Evolutionary conservation across 37 sponge, comb jelly and placozoan species (phyloP), one percentile per base, ranked within the genome.

Genomic region (Tethya wilhelma): DNA sequence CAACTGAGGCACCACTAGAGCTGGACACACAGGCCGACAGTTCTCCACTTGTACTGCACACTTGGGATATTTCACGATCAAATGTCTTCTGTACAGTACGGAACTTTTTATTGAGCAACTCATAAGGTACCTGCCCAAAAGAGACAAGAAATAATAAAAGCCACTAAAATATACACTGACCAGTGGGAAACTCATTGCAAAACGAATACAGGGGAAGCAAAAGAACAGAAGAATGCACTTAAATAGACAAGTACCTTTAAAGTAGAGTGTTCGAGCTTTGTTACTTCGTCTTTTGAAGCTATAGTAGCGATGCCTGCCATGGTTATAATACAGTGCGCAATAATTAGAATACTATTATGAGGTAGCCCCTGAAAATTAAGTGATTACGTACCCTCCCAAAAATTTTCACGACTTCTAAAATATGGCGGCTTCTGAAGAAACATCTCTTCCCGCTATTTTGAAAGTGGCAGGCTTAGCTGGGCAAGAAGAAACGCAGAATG

Each of bases 41-140:
- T 33, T 94, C 95, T 31, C 56, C 26, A 26, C 58, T 20, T 1
- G 70, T 59, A 32, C 25, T 67, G 19, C 23, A 79, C 59, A 94
- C 76, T 0, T 79, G 73, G n/a, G 90, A 26, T 8, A 95, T 74
- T 45, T 98, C 99, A 6, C 94, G 74, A 62, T 98, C 99, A 19
- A 96, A 46, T 1, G 71, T 59, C 72, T 93, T 95, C 80, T 98
- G 99, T 42, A 87, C 77, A 12, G 81, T 64, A 31, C 99, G 64
- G 43, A 96, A 98, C 77, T 89, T 96, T 79, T 93, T 98, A 83
- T 98, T 98, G 41, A 98, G 84, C 20, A 96, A 65, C 36, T 98
- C 99, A 86, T 96, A 98, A 25, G 96, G 99, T 0, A 98, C 96
- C 92, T 96, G 37, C 11, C 7, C 29, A 19, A 12, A 59, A 30